Evolutionary conservation across 2,113 vertebrate genomes (phyloP), one percentile per base, ranked within the genome.

Genomic region (Calidris pygmaea): DNA sequence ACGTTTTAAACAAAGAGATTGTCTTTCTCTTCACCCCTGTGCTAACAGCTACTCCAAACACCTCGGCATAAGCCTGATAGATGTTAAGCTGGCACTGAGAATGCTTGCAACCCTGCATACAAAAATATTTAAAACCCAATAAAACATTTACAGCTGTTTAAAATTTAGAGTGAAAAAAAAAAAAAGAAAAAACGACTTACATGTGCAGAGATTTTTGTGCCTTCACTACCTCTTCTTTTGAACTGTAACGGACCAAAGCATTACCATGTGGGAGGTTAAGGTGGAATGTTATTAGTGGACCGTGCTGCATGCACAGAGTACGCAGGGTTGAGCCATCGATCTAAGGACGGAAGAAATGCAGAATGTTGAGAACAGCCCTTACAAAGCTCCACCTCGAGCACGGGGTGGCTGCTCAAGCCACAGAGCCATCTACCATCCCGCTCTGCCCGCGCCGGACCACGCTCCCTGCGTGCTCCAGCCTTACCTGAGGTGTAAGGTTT

Each of bases 171-270:
- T 14, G n/a, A 5, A 10, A 20, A 7, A 37, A 14, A 7, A 5
- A 12, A 53, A 32, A 58, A 39, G 11, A 34, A 15, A 6, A 10
- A 15, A 14, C 24, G 10, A 97, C 99, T 99, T 96, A 99, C 99
- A 99, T 99, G 99, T 99, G 99, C 98, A 99, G 99, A 98, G 99
- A 99, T 98, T 99, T 99, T 98, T 99, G 99, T 98, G 99, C 99
- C 99, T 99, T 99, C 97, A 99, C 98, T 87, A 99, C 99, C 98
- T 99, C 99, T 96, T 99, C 99, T 97, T 99, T 99, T 93, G 99
- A 99, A 98, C 99, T 99, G 98, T 99, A 99, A 97, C 99, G 99
- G 97, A 99, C 99, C 96, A 99, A 98, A 85, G 99, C 99, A 73
- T 99, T 99, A 88, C 99, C 99, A 16, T 99, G 99, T 29, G 99